These are phyloP conservation scores for Agriopis leucophaearia DNA, from an alignment of 2,888 invertebrate species.

Conservation along the genomic window DNA sequence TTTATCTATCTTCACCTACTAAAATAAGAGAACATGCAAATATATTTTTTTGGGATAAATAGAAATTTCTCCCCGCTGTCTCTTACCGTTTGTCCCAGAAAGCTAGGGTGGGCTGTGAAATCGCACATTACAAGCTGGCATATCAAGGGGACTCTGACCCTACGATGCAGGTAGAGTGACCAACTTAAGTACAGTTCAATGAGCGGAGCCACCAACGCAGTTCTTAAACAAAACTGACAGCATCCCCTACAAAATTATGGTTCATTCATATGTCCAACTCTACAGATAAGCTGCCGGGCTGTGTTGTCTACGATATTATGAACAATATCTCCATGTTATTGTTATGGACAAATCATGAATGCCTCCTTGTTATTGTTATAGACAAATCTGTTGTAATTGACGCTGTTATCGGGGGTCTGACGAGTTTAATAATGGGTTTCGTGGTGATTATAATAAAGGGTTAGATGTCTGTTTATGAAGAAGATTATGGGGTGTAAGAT, in stretches of 20 bases:
- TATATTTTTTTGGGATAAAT: too few species aligned
- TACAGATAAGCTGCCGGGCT: background rate
- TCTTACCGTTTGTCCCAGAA: slow-evolving; percentile 46
- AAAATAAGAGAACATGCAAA: too few species aligned
- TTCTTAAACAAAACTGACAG: background rate
- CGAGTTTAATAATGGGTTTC: slow-evolving; percentile 20
- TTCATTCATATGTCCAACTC: slow-evolving; percentile 1
- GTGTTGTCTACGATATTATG: slow-evolving; percentile 18
- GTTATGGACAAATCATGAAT: slow-evolving; percentile 29
- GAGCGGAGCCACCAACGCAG: background rate
- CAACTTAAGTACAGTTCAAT: background rate
- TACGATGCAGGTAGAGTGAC: slow-evolving; percentile 27
- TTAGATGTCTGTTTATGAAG: slow-evolving; percentile 10
- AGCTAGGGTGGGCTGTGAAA: slow-evolving; percentile 76
- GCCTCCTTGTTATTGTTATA: slow-evolving; percentile 24
- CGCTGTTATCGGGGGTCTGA: slow-evolving; percentile 25
- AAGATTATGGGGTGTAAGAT: slow-evolving; percentile 7
- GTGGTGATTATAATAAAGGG: slow-evolving; percentile 30
- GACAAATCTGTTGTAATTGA: slow-evolving; percentile 30
- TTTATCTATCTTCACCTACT: too few species aligned
- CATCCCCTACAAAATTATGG: background rate
- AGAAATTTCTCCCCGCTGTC: slow-evolving; percentile 22
- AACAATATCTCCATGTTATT: slow-evolving; percentile 24
- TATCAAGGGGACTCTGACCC: slow-evolving; percentile 77
- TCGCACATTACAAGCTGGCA: slow-evolving; percentile 77